Percentiles rank a stretch among this genome's conserved stretches.
These are phyloP conservation scores for Thamnophis sirtalis DNA, from an alignment of 2,113 vertebrate species.

Conservation along the genomic window DNA sequence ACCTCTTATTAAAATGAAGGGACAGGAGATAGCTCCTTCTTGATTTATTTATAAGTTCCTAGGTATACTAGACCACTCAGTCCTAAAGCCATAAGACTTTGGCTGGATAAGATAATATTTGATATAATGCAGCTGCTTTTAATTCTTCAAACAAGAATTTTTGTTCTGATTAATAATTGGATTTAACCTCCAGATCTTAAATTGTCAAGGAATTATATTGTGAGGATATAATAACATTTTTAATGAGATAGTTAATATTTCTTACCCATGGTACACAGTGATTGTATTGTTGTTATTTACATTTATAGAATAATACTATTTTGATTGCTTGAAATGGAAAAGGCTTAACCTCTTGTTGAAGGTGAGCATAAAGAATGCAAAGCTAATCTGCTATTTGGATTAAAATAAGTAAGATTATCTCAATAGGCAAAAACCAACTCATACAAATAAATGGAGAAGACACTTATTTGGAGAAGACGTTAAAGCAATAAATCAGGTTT, in stretches of 20 bases:
- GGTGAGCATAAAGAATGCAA: background rate
- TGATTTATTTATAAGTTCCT: background rate
- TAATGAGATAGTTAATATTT: background rate
- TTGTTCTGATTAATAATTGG: background rate
- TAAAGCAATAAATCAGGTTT: background rate
- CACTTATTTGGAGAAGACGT: background rate
- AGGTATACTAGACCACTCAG: background rate
- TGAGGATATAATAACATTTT: background rate
- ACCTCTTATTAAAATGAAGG: background rate
- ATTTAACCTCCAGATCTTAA: background rate
- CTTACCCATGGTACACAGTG: background rate
- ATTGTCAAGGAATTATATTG: background rate
- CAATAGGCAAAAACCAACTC: background rate
- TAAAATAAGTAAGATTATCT: background rate
- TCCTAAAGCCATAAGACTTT: background rate
- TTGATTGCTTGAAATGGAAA: background rate
- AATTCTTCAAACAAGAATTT: background rate
- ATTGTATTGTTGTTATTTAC: background rate
- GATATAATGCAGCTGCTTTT: background rate
- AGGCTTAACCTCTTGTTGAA: background rate
- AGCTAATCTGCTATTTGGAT: background rate
- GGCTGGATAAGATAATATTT: background rate
- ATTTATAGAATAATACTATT: background rate
- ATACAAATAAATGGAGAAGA: background rate
- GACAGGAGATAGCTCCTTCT: background rate